Percentiles rank a stretch among this genome's conserved stretches.
These are phyloP conservation scores for Serilophus lunatus DNA, from an alignment of 2,113 vertebrate species.

Conservation along the genomic window DNA sequence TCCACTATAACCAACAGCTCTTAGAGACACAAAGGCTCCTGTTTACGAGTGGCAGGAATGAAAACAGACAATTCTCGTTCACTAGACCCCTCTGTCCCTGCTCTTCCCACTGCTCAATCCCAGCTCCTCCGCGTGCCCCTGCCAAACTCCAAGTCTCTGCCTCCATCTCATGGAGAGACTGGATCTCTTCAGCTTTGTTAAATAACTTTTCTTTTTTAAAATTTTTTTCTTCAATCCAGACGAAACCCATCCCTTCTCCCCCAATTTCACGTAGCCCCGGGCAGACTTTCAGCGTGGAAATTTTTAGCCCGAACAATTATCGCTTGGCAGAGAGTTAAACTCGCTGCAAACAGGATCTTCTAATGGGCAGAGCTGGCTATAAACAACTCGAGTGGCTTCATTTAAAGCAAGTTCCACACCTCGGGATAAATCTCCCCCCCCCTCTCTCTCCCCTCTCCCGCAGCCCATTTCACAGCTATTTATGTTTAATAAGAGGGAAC, in stretches of 20 bases:
- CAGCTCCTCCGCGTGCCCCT: background rate
- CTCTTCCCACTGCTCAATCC: background rate
- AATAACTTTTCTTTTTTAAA: background rate
- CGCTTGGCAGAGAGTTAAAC: slow-evolving; percentile 17
- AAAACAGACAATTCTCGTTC: slow-evolving; percentile 8
- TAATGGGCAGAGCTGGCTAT: background rate
- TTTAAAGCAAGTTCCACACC: background rate
- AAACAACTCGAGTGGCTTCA: slow-evolving; percentile 8
- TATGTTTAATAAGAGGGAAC: slow-evolving; percentile 30
- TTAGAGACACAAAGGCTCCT: background rate
- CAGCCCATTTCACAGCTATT: slow-evolving; percentile 26
- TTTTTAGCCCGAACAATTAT: slow-evolving; percentile 53
- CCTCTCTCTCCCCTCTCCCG: background rate
- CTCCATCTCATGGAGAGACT: slow-evolving; percentile 64
- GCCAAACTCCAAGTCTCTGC: slow-evolving; percentile 56
- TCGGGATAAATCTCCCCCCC: background rate
- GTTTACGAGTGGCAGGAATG: background rate
- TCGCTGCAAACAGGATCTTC: slow-evolving; percentile 2
- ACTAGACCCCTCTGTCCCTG: background rate
- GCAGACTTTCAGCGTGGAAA: slow-evolving; percentile 25
- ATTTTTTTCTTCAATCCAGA: background rate
- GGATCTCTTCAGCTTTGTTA: background rate
- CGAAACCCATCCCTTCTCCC: background rate
- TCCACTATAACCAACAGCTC: background rate
- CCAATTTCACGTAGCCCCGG: slow-evolving; percentile 17